These are phyloP conservation scores for Stictonetta naevosa DNA, from an alignment of 2,113 vertebrate species.

Conservation along the genomic window DNA sequence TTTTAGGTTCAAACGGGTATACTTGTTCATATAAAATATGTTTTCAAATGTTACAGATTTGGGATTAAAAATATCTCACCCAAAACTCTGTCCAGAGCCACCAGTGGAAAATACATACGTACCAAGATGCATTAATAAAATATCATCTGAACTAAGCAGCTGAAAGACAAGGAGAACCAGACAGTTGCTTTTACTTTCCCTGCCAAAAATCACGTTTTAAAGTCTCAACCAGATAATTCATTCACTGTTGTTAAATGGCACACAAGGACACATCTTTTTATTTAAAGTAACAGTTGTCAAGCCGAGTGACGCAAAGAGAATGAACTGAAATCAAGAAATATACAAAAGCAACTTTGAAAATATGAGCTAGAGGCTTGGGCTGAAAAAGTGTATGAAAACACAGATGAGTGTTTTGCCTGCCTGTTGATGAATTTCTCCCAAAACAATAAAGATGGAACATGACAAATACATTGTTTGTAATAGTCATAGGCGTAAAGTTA, in stretches of 20 bases:
- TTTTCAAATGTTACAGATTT: not conserved
- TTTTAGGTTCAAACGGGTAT: not conserved
- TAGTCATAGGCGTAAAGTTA: rapidly evolving
- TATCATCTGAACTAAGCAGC: not conserved
- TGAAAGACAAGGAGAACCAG: not conserved
- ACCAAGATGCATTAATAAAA: not conserved
- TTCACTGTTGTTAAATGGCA: not conserved
- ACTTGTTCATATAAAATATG: not conserved
- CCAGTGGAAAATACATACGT: not conserved
- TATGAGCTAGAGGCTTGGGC: not conserved
- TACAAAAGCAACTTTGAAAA: not conserved
- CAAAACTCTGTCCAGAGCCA: not conserved
- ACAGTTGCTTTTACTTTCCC: not conserved
- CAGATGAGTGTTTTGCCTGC: not conserved
- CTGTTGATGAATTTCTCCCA: not conserved
- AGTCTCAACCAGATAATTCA: rapidly evolving
- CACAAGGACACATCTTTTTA: not conserved
- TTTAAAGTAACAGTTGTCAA: not conserved
- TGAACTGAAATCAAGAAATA: not conserved
- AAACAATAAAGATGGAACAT: rapidly evolving
- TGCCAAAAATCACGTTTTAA: not conserved
- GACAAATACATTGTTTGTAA: rapidly evolving
- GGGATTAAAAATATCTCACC: not conserved
- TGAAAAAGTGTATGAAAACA: not conserved
- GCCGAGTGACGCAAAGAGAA: rapidly evolving